Percentiles rank a stretch among this genome's conserved stretches.
phyloP scores from a whole-genome alignment of 2,888 invertebrate genomes.

The Aspidapion aeneum region DNA sequence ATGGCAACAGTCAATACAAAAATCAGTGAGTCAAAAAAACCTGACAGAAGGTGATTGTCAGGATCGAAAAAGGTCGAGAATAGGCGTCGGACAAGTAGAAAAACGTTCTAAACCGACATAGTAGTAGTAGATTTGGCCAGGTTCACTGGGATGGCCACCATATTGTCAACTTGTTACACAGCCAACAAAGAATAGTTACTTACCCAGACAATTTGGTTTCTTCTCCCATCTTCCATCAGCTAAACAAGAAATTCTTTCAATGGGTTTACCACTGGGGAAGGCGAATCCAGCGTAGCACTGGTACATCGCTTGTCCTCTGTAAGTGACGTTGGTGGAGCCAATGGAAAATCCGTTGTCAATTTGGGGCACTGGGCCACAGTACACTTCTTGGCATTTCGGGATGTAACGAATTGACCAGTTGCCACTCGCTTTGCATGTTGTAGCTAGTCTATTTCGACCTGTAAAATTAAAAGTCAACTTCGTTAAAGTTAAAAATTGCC shows the following conservation, averaged over 20 bases:
- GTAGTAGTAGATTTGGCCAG: too few relatives aligned
- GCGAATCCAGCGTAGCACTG: constrained; percentile 96
- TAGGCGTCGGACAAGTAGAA: too few relatives aligned
- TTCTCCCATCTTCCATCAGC: constrained; percentile 91
- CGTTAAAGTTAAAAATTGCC: too few relatives aligned
- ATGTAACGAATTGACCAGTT: constrained; percentile 91
- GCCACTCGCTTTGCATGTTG: constrained; percentile 84
- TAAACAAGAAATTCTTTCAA: constrained; percentile 85
- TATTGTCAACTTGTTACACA: too few relatives aligned
- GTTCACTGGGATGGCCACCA: too few relatives aligned
- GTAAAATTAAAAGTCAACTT: too few relatives aligned
- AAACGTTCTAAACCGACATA: too few relatives aligned
- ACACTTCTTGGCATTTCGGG: constrained; percentile 93
- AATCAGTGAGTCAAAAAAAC: too few relatives aligned
- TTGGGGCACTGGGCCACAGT: constrained; percentile 97
- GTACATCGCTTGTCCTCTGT: constrained; percentile 88
- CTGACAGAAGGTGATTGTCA: too few relatives aligned
- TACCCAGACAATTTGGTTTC: constrained; percentile 85
- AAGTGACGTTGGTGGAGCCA: constrained; percentile 93
- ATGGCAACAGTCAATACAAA: too few relatives aligned
- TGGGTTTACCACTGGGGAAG: constrained; percentile 82
- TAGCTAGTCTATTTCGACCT: constrained; percentile 77
- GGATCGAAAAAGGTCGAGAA: too few relatives aligned
- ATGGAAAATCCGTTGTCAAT: constrained; percentile 97
- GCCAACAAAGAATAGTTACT: too few relatives aligned